Evolutionary conservation across 2,797 vertebrate species (phyloP).

Genomic region (Anableps anableps): DNA sequence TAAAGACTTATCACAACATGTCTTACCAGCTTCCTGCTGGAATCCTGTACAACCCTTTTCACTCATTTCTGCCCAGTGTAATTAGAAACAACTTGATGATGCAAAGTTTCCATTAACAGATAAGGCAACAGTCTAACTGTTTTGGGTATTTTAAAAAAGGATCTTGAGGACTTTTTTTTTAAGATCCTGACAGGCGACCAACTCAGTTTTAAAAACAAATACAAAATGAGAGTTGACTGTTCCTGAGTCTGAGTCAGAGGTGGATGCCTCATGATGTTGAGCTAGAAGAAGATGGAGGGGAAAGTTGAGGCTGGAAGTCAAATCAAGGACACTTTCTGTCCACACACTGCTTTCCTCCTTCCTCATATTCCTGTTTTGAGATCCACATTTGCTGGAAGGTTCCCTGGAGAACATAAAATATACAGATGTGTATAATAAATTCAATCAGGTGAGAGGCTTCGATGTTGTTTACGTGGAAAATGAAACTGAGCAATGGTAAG

Average conservation of each 20-base stretch:
- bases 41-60: slow-evolving; percentile 8
- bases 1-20: neutral
- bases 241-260: slow-evolving; percentile 87
- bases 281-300: slow-evolving; percentile 31
- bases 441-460: neutral
- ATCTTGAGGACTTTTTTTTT: slow-evolving; percentile 38
- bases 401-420: slow-evolving; percentile 80
- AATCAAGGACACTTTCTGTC: slow-evolving; percentile 97
- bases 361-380: slow-evolving; percentile 98
- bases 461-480: neutral
- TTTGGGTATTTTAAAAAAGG: slow-evolving; percentile 28
- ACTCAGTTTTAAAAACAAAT: slow-evolving; percentile 40
- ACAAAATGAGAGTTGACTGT: slow-evolving; percentile 71
- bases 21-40: slow-evolving; percentile 22
- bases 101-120: slow-evolving; percentile 42
- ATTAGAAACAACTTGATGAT: slow-evolving; percentile 13
- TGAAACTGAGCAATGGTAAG: neutral
- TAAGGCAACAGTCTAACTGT: slow-evolving; percentile 41
- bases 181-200: slow-evolving; percentile 50
- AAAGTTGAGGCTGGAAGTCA: slow-evolving; percentile 27
- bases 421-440: neutral
- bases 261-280: slow-evolving; percentile 48
- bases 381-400: slow-evolving; percentile 99
- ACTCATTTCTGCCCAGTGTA: neutral
- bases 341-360: slow-evolving; percentile 98